A percentile compares a stretch with the other conserved stretches of the same genome.
These are phyloP conservation scores for Spheniscus humboldti DNA, from an alignment of 2,797 vertebrate genomes.

Conservation along the genomic window DNA sequence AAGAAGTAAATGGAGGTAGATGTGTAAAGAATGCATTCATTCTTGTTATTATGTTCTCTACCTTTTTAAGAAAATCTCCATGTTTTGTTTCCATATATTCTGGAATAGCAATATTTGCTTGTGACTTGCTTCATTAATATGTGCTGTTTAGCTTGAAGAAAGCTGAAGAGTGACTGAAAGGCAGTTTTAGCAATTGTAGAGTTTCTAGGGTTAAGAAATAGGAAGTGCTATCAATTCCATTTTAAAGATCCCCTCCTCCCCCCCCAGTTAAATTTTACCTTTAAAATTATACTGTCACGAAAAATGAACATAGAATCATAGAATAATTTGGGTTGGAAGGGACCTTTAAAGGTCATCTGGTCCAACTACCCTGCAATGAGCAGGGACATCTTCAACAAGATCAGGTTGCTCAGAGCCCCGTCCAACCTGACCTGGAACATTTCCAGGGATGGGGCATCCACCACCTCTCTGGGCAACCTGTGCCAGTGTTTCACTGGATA, in stretches of 20 bases:
- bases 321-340: neutral
- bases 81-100: neutral
- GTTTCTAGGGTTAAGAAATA: neutral
- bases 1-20: neutral
- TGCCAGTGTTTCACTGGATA: neutral
- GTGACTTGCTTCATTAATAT: neutral
- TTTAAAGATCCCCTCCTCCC: neutral
- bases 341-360: neutral
- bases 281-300: neutral
- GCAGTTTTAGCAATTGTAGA: neutral
- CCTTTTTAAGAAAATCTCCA: neutral
- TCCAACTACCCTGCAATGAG: neutral
- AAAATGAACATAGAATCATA: neutral
- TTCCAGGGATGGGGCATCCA: neutral
- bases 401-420: accelerated
- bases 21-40: neutral
- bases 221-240: neutral
- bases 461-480: neutral
- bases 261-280: neutral
- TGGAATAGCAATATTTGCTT: neutral
- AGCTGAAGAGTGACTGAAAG: neutral
- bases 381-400: neutral
- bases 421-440: neutral
- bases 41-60: neutral
- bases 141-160: neutral